Base-by-base conservation (phyloP, 35 echinoderm and acorn worm species). In the Diadema setosum region DNA sequence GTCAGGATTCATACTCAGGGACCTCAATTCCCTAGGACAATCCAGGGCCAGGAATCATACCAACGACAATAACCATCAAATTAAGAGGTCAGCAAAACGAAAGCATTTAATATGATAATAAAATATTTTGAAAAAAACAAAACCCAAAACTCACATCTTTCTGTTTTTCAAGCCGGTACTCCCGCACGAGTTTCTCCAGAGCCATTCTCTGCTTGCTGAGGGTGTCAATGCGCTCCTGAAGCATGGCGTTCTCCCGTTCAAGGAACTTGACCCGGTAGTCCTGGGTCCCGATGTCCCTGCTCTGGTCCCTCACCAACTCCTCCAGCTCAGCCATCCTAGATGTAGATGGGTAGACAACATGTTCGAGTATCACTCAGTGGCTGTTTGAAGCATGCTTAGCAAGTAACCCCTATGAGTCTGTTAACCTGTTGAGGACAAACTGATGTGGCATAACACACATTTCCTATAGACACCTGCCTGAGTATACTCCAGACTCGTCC, bases 181-280 rank as follows among this genome's bases (percentile, higher is more conserved):
- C 96, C 39, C 90, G 69, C 45, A 99, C 70, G 1, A 99, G 89
- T 82, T 99, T 99, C 58, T 99, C 96, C 64, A 99, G 65, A 6
- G 92, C 92, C 33, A 92, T 93, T 48, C 93, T 65, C 29, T 99
- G 96, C 15, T 87, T 87, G n/a, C 80, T 80, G 5, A 94, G 61
- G 5, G 87, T 64, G 33, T 94, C 93, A 37, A 99, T 90, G 34
- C 96, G 70, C 21, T 94, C 89, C 37, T 99, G 96, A 0, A 99
- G 75, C 23, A 91, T 75, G n/a, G 82, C 83, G 46, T 99, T 99
- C 75, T 99, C 96, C 48, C 91, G 81, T 64, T 99, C 96, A 27
- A 99, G 64, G 52, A 92, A 99, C 83, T 94, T 99, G 46, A 87
- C 85, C 65, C 96, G 65, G 89, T 99, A 99, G 33, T 99, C 96